A percentile compares a stretch with the other conserved stretches of the same genome.
Conservation (phyloP, 2,797 vertebrate genomes). For the Rhinella marina region DNA sequence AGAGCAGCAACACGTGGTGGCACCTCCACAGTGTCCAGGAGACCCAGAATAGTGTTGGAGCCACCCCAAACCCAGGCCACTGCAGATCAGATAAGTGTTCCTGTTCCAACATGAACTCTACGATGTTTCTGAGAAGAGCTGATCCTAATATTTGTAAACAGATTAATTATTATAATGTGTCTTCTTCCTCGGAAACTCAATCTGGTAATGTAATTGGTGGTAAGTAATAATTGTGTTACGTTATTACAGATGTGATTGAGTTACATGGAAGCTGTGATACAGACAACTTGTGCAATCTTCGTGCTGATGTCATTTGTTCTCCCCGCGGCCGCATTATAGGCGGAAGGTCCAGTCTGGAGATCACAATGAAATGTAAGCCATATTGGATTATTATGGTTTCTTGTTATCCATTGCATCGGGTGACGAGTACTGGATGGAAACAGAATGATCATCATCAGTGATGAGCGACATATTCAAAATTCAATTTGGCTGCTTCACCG, state of each 20-base stretch:
- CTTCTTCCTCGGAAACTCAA: slow-evolving; percentile 28
- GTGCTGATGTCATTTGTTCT: slow-evolving; percentile 17
- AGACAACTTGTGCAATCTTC: neutral
- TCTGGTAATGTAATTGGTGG: neutral
- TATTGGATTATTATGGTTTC: neutral
- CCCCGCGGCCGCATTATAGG: neutral
- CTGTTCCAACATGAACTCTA: neutral
- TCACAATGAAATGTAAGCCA: slow-evolving; percentile 4
- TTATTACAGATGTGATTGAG: neutral
- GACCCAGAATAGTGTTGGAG: no score
- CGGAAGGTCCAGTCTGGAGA: neutral
- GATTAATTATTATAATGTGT: neutral
- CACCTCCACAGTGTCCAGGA: no score
- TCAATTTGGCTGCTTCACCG: no score
- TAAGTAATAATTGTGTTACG: slow-evolving; percentile 21
- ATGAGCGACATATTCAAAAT: no score
- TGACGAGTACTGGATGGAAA: neutral
- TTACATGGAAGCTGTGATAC: neutral
- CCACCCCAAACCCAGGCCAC: no score
- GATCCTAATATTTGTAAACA: slow-evolving; percentile 3
- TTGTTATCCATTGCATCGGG: neutral
- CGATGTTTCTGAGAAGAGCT: neutral
- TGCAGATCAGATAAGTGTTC: neutral
- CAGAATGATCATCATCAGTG: neutral
- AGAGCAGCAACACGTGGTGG: no score